Evolutionary conservation across 2,797 vertebrate genomes (phyloP).

Genomic region (Cossypha polioptera): DNA sequence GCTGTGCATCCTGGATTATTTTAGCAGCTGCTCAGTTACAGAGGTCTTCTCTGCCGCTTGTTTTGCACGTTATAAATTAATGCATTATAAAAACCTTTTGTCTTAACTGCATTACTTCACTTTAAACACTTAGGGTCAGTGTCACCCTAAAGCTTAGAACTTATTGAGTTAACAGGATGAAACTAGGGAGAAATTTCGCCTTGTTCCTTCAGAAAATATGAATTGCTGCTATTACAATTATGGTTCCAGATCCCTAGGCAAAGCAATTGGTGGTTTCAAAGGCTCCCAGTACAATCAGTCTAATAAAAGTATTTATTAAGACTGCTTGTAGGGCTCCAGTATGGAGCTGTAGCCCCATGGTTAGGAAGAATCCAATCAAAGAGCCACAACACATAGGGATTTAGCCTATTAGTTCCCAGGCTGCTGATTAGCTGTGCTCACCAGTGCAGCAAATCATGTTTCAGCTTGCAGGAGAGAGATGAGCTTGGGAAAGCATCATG

Average conservation of each 20-base stretch:
- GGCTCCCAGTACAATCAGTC: not conserved
- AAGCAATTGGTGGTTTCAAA: conserved; percentile 25
- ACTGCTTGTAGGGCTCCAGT: conserved; percentile 2
- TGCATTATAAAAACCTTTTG: not conserved
- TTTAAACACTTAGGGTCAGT: conserved; percentile 6
- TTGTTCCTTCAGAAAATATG: not conserved
- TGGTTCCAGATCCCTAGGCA: not conserved
- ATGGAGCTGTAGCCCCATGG: not conserved
- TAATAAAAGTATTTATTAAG: conserved; percentile 21
- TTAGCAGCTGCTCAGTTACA: not conserved
- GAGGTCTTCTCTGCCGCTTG: not conserved
- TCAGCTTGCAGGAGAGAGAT: conserved; percentile 11
- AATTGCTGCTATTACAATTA: conserved; percentile 13
- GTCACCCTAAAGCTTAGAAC: not conserved
- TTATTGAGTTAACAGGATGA: not conserved
- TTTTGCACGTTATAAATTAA: not conserved
- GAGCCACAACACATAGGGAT: conserved; percentile 31
- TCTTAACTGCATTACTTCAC: conserved; percentile 34
- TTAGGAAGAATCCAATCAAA: conserved; percentile 27
- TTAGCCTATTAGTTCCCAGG: conserved; percentile 51
- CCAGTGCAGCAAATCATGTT: conserved; percentile 47
- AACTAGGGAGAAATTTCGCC: not conserved
- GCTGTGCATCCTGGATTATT: not conserved
- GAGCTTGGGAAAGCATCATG: conserved; percentile 54
- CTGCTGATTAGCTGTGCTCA: conserved; percentile 22